Evolutionary conservation across 1,140 invertebrate species (phyloP).

Genomic region (Zelostemma sp.): DNA sequence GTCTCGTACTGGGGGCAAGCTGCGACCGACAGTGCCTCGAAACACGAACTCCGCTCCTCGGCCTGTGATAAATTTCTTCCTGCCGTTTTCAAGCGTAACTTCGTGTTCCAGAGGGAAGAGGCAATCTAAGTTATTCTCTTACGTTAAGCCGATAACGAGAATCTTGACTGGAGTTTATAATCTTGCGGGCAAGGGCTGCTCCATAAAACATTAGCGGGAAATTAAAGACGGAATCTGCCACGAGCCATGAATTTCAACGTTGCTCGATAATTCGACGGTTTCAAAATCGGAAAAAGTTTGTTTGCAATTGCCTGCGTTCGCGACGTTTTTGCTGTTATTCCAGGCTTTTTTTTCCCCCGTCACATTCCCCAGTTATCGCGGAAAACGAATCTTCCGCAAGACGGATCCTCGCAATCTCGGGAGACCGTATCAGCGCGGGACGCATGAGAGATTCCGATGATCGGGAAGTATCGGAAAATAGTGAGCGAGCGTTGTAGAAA

Average conservation of each 20-base stretch:
- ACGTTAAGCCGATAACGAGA: constrained; percentile 4
- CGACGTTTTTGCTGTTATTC: no score
- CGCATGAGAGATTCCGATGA: constrained; percentile 33
- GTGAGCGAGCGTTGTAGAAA: constrained; percentile 13
- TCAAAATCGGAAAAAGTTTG: no score
- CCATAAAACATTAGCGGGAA: background rate
- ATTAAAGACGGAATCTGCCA: no score
- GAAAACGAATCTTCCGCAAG: constrained; percentile 26
- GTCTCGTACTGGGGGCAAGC: background rate
- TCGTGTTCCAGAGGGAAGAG: background rate
- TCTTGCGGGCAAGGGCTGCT: background rate
- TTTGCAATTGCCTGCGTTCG: no score
- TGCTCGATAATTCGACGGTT: no score
- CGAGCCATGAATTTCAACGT: no score
- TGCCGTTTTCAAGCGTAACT: background rate
- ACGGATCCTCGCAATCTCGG: constrained; percentile 34
- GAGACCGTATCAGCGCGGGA: constrained; percentile 30
- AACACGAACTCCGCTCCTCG: background rate
- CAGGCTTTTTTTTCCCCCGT: background rate
- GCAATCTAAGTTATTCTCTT: constrained; percentile 6
- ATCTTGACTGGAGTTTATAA: background rate
- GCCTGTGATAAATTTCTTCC: constrained; percentile 3
- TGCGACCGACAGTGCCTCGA: constrained; percentile 4
- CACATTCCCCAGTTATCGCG: constrained; percentile 15
- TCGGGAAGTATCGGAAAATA: constrained; percentile 39